Evolutionary conservation across 2,888 invertebrate genomes (phyloP).

Genomic region (Zeuzera pyrina): DNA sequence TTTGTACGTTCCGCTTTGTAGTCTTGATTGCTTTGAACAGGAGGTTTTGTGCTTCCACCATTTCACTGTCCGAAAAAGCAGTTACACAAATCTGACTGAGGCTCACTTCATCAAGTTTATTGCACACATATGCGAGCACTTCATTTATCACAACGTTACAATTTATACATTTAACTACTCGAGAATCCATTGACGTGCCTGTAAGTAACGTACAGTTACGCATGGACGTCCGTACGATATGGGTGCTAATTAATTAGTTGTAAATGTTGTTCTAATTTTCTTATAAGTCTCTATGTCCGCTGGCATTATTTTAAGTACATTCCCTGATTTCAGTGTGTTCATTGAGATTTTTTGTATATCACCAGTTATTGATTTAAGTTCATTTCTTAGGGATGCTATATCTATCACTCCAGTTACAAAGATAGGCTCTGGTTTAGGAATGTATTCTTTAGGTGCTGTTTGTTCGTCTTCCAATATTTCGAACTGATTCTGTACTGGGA

Average conservation of each 20-base stretch:
- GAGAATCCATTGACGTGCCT: too few relatives aligned
- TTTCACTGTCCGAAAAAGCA: too few relatives aligned
- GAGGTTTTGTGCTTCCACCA: too few relatives aligned
- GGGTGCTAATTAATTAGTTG: neutral
- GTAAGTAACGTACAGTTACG: too few relatives aligned
- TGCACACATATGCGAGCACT: too few relatives aligned
- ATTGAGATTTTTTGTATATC: neutral
- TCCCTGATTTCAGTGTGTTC: neutral
- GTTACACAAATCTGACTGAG: too few relatives aligned
- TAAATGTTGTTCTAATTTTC: neutral
- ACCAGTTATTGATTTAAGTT: neutral
- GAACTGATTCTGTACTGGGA: neutral
- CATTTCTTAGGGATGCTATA: neutral
- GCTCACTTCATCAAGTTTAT: too few relatives aligned
- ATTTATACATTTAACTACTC: too few relatives aligned
- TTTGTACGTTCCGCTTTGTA: too few relatives aligned
- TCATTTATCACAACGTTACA: too few relatives aligned
- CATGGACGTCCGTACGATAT: constrained; percentile 12
- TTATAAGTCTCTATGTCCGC: constrained; percentile 2
- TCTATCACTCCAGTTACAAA: neutral
- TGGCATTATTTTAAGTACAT: neutral
- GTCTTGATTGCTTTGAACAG: too few relatives aligned
- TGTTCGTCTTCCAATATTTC: neutral
- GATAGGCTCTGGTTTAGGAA: neutral
- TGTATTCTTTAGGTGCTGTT: neutral